Evolutionary conservation across 1,140 invertebrate species (phyloP), one percentile per base, ranked within the genome.

Genomic region (Drosophila parvula): DNA sequence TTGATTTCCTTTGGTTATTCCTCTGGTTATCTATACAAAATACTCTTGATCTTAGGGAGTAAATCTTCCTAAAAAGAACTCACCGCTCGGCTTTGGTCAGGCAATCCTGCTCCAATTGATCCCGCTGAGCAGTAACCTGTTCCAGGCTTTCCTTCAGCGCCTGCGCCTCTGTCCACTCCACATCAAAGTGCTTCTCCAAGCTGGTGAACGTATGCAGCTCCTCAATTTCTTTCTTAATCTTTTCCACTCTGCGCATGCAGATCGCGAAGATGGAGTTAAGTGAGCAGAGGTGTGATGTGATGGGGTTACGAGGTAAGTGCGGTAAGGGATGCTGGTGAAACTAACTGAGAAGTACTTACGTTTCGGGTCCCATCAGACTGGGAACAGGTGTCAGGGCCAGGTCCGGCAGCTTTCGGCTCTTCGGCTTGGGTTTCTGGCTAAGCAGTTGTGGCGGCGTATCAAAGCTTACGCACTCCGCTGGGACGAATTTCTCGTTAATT

Each of bases 141-240:
- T 53, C 28, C 38, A 81, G 48, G 27, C 70, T 81, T 47, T 77
- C 57, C 28, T 51, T 84, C 3, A 91, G 50, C 41, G 50, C 60
- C 40, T 65, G 50, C 27, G 30, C 43, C 14, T 65, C 45, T 3
- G 83, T 75, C 75, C 77, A 81, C 45, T 90, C 68, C 4, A 48
- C 59, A 30, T 76, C 68, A 27, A 76, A 64, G 28, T 82, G 77
- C 11, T 88, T 81, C 51, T 91, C 90, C 55, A 90, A 73, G 6
- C 78, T 85, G 22, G 77, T 81, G 65, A 89, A 91, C 11, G 68
- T 79, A 67, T 75, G 65, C 28, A 91, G 61, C 45, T 90, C 88
- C 58, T 76, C 51, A 9, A 79, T 44, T 22, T 90, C 79, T 14
- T 68, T 70, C 51, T 76, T 75, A 43, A 78, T 56, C 44, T 78